Evolutionary conservation across 2,888 invertebrate species (phyloP).

Genomic region (Philereme transversata): DNA sequence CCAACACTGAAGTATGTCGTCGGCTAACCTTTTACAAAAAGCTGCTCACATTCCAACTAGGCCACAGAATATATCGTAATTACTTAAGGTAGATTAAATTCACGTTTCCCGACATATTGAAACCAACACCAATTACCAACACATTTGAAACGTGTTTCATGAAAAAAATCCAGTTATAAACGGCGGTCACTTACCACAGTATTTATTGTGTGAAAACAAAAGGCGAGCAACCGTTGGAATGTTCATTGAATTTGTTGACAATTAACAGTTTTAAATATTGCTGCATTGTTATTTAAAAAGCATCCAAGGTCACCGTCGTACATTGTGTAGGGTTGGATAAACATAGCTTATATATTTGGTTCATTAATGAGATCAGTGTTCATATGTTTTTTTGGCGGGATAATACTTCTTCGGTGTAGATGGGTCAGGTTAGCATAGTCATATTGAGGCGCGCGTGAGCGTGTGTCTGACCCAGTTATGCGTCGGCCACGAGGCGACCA

Average conservation of each 20-base stretch:
- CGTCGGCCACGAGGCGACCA: conserved; percentile 63
- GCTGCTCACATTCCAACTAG: conserved; percentile 53
- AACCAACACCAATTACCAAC: conserved; percentile 1
- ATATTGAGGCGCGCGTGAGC: conserved; percentile 70
- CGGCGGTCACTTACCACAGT: conserved; percentile 18
- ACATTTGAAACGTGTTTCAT: conserved; percentile 13
- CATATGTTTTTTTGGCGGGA: conserved; percentile 11
- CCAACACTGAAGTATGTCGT: conserved; percentile 74
- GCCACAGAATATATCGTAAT: conserved; percentile 37
- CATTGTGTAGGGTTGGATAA: neutral
- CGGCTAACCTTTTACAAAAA: conserved; percentile 76
- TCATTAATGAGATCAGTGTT: neutral
- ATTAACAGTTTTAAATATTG: conserved; percentile 33
- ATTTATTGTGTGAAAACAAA: conserved; percentile 24
- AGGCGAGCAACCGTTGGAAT: conserved; percentile 23
- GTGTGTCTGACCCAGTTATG: conserved; percentile 74
- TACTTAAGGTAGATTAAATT: conserved; percentile 4
- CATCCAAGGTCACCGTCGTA: conserved; percentile 39
- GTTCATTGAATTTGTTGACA: conserved; percentile 29
- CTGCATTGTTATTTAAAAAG: conserved; percentile 30
- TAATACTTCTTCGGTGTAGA: conserved; percentile 24
- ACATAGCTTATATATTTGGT: conserved; percentile 11
- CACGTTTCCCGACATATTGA: conserved; percentile 3
- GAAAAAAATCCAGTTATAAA: conserved; percentile 32
- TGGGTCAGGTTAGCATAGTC: conserved; percentile 52